phyloP scores from a whole-genome alignment of 2,113 vertebrate genomes.

The Crotophaga sulcirostris region DNA sequence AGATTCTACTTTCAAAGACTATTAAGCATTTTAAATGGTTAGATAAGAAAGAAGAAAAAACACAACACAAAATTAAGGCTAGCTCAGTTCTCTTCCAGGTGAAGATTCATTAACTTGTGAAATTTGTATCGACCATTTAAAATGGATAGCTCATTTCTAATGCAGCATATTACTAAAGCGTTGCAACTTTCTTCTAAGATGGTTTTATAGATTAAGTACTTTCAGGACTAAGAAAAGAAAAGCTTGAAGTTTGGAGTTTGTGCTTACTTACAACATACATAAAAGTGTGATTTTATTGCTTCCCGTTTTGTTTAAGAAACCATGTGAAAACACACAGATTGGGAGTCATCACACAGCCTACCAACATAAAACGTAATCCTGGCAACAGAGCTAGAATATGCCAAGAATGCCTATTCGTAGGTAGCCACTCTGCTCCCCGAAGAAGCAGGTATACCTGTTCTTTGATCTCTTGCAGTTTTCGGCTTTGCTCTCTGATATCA shows the following conservation, averaged over 20 bases:
- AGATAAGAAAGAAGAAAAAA: not conserved
- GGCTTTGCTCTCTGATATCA: constrained; percentile 97
- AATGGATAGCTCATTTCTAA: not conserved
- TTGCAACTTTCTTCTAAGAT: not conserved
- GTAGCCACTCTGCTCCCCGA: not conserved
- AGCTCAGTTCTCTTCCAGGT: not conserved
- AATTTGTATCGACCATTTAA: not conserved
- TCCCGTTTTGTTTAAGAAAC: not conserved
- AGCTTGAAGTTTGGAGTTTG: not conserved
- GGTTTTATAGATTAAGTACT: not conserved
- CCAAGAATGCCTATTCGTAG: not conserved
- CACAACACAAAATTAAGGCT: not conserved
- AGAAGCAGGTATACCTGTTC: constrained; percentile 87
- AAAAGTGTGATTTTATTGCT: not conserved
- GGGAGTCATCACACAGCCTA: not conserved
- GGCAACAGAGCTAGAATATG: not conserved
- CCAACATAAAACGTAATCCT: not conserved
- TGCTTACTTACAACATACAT: not conserved
- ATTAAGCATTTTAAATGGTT: not conserved
- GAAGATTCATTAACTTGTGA: not conserved
- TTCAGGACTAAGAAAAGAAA: not conserved
- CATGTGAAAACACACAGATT: not conserved
- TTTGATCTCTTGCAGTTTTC: constrained; percentile 98
- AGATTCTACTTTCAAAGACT: not conserved
- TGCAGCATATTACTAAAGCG: not conserved